phyloP scores from a whole-genome alignment of 2,113 vertebrate species.

The Seriola quinqueradiata region DNA sequence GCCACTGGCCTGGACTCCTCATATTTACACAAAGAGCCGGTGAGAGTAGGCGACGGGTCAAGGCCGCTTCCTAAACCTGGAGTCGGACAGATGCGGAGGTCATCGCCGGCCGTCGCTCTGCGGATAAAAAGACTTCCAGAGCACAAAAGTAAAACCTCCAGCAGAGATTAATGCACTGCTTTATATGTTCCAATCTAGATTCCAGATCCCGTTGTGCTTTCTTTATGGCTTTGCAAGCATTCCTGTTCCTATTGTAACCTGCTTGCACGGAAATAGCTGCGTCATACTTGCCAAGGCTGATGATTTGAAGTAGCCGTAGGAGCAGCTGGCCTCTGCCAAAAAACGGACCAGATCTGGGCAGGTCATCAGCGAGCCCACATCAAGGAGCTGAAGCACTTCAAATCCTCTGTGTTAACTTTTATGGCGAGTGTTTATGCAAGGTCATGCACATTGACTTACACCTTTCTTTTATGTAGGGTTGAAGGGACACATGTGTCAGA shows the following conservation, averaged over 20 bases:
- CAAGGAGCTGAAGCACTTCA: slow-evolving; percentile 71
- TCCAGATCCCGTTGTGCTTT: slow-evolving; percentile 77
- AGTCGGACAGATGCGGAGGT: slow-evolving; percentile 66
- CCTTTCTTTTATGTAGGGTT: slow-evolving; percentile 74
- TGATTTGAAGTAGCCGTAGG: slow-evolving; percentile 69
- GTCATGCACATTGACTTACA: slow-evolving; percentile 82
- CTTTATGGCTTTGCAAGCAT: slow-evolving; percentile 77
- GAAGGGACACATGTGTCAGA: slow-evolving; percentile 70
- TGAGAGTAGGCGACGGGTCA: slow-evolving; percentile 31
- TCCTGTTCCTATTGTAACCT: slow-evolving; percentile 78
- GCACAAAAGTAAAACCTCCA: slow-evolving; percentile 75
- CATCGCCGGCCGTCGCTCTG: slow-evolving; percentile 35
- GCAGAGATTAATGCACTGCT: slow-evolving; percentile 79
- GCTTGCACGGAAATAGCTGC: slow-evolving; percentile 77
- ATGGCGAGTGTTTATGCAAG: slow-evolving; percentile 85
- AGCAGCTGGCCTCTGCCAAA: slow-evolving; percentile 68
- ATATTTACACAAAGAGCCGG: slow-evolving; percentile 47
- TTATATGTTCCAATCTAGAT: slow-evolving; percentile 81
- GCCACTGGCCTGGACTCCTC: background rate
- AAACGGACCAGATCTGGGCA: slow-evolving; percentile 70
- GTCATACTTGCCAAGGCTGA: slow-evolving; percentile 67
- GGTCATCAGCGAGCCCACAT: slow-evolving; percentile 78
- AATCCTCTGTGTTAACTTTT: slow-evolving; percentile 81
- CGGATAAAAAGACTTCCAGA: slow-evolving; percentile 40
- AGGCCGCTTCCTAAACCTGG: slow-evolving; percentile 51